Evolutionary conservation across 2,113 vertebrate species (phyloP).

Genomic region (Xiphophorus hellerii): DNA sequence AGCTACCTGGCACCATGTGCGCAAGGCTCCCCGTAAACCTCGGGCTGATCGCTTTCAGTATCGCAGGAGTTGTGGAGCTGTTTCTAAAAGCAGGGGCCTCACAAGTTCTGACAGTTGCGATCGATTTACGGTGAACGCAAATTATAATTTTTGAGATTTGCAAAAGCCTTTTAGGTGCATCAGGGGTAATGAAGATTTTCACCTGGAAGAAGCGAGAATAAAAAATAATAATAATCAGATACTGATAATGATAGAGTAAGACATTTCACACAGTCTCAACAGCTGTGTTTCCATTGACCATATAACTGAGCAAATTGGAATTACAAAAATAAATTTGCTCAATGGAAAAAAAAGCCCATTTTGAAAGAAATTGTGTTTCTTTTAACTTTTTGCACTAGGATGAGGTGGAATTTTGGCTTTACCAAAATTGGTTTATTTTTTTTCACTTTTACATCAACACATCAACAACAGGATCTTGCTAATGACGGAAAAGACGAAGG

Average conservation of each 20-base stretch:
- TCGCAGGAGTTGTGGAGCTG: background rate
- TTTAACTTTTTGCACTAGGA: too few relatives aligned
- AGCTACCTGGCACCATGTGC: background rate
- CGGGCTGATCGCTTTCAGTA: background rate
- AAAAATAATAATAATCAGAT: background rate
- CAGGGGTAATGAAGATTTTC: slow-evolving; percentile 20
- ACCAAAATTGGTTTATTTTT: too few relatives aligned
- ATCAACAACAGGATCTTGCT: too few relatives aligned
- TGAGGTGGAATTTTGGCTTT: too few relatives aligned
- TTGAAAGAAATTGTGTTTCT: too few relatives aligned
- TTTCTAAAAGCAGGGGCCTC: background rate
- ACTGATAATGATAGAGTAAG: slow-evolving; percentile 25
- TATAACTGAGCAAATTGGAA: too few relatives aligned
- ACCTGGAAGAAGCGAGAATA: slow-evolving; percentile 13
- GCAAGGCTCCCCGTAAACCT: background rate
- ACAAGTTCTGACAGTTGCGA: background rate
- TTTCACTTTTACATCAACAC: too few relatives aligned
- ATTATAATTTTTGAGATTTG: slow-evolving; percentile 12
- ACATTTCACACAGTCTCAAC: slow-evolving; percentile 32
- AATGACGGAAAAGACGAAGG: too few relatives aligned
- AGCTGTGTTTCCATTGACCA: too few relatives aligned
- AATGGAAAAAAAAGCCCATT: background rate
- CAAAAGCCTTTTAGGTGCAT: background rate
- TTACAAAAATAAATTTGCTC: too few relatives aligned
- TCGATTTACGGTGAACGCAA: background rate